Evolutionary conservation across 2,113 vertebrate species (phyloP).

Genomic region (human (Homo sapiens)): GRCh38 chr18:1992501-1993000

Average conservation of each 20-base stretch:
- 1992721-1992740: neutral
- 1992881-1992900: neutral
- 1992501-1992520: neutral
- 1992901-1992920: neutral
- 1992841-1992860: neutral
- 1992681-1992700: neutral
- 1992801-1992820: neutral
- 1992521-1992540: neutral
- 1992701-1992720: neutral
- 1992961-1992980: neutral
- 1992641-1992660: neutral
- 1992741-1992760: neutral
- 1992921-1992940: neutral
- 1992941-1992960: neutral
- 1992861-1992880: neutral
- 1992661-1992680: neutral
- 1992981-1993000: neutral
- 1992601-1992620: neutral
- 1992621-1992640: neutral
- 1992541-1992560: neutral
- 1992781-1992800: neutral
- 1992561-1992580: neutral
- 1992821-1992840: neutral
- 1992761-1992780: neutral
- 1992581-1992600: neutral